phyloP scores from a whole-genome alignment of 1,140 invertebrate genomes.

The Lordiphosa mommai region DNA sequence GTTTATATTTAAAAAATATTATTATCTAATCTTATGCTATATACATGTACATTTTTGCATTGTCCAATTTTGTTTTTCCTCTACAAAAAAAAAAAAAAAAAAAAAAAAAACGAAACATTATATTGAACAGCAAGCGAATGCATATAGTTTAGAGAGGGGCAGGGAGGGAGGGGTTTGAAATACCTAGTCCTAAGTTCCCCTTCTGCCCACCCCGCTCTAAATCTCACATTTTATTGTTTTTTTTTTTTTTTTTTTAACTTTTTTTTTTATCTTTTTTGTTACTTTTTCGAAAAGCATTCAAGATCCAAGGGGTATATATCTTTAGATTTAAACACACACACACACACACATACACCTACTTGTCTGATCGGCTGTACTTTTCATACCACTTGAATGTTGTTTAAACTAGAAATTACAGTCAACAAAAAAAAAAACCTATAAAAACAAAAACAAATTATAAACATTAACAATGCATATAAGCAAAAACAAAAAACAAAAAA shows the following conservation, averaged over 20 bases:
- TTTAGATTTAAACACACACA: constrained; percentile 32
- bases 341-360: constrained; percentile 21
- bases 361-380: constrained; percentile 55
- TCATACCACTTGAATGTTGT: constrained; percentile 66
- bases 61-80: background rate
- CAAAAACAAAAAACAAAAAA: constrained; percentile 36
- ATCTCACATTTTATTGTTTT: too few species aligned
- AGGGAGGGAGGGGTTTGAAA: too few species aligned
- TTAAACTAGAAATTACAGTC: constrained; percentile 58
- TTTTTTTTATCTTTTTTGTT: constrained; percentile 15
- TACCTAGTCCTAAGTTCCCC: too few species aligned
- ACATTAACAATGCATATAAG: constrained; percentile 6
- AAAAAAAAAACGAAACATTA: too few species aligned
- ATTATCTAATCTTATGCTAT: too few species aligned
- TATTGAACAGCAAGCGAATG: too few species aligned
- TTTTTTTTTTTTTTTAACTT: constrained; percentile 22
- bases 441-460: constrained; percentile 27
- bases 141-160: too few species aligned
- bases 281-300: constrained; percentile 60
- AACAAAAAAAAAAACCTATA: constrained; percentile 5
- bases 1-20: constrained; percentile 2
- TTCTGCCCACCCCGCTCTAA: too few species aligned
- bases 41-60: background rate
- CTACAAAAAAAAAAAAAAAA: too few species aligned
- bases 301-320: constrained; percentile 31